Percentiles rank a stretch among this genome's conserved stretches.
Evolutionary conservation across 2,113 vertebrate genomes (phyloP).

Genomic region (Rhipidura dahli): DNA sequence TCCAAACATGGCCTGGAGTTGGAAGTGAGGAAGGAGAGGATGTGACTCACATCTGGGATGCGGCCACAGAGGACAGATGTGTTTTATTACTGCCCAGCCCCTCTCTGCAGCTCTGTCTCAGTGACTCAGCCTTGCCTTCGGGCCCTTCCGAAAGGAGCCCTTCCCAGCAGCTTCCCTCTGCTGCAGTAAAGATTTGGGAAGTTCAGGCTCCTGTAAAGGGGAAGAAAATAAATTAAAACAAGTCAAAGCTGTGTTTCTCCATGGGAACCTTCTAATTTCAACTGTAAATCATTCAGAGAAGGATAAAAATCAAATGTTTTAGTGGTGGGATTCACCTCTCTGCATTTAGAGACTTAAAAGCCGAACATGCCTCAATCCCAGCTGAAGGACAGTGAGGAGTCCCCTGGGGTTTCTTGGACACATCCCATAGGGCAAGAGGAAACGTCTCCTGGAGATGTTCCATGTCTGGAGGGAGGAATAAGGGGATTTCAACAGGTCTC

Average conservation of each 20-base stretch:
- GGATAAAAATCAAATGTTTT: background rate
- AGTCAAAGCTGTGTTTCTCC: background rate
- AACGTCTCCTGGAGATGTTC: background rate
- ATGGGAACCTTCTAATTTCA: background rate
- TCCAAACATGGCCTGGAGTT: background rate
- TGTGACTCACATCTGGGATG: conserved; percentile 39
- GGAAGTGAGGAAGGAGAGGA: background rate
- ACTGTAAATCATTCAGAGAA: background rate
- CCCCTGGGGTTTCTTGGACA: background rate
- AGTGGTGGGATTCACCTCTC: background rate
- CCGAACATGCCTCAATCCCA: background rate
- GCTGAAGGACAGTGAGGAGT: background rate
- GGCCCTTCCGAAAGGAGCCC: conserved; percentile 20
- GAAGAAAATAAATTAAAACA: background rate
- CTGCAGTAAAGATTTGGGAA: background rate
- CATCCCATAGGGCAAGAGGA: background rate
- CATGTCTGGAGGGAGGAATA: background rate
- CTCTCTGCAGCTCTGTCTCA: background rate
- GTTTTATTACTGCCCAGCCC: background rate
- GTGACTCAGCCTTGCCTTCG: background rate
- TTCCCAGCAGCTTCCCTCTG: background rate
- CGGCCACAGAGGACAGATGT: background rate
- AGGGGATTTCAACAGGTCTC: background rate
- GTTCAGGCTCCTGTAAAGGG: background rate
- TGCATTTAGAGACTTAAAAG: background rate